These are phyloP conservation scores for Barnardius zonarius DNA, from an alignment of 2,113 vertebrate species.

Conservation along the genomic window DNA sequence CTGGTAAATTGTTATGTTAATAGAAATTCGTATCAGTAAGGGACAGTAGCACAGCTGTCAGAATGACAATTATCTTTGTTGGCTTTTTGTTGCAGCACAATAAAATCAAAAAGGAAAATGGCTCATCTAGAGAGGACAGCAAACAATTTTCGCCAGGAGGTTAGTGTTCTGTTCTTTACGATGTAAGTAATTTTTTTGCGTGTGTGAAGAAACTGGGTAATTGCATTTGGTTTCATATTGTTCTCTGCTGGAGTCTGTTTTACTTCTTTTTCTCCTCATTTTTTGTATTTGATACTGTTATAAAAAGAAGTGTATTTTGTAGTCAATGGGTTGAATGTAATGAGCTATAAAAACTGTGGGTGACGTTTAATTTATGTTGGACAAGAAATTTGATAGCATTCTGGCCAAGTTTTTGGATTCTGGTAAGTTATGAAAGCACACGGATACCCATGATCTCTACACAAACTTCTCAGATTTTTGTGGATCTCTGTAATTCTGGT, in stretches of 20 bases:
- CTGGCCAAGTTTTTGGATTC: not conserved
- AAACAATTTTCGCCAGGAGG: slow-evolving; percentile 83
- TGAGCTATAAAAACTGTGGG: not conserved
- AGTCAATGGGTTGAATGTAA: not conserved
- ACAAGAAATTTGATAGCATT: not conserved
- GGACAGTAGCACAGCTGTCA: not conserved
- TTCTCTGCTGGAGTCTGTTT: not conserved
- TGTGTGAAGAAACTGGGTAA: not conserved
- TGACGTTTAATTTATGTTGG: not conserved
- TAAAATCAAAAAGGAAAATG: slow-evolving; percentile 81
- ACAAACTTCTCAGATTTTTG: not conserved
- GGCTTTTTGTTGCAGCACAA: slow-evolving; percentile 74
- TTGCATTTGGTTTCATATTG: not conserved
- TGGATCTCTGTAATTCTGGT: not conserved
- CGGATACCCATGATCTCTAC: not conserved
- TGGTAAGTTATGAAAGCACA: not conserved
- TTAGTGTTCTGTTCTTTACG: slow-evolving; percentile 65
- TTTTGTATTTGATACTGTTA: not conserved
- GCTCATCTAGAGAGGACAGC: slow-evolving; percentile 92
- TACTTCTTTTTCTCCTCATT: not conserved
- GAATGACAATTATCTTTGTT: slow-evolving; percentile 38
- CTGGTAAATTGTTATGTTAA: not conserved
- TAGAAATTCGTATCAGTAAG: not conserved
- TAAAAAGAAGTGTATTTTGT: not conserved
- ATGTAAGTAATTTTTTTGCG: not conserved